Evolutionary conservation across 2,113 vertebrate genomes (phyloP).

Genomic region (Cepphus grylle): DNA sequence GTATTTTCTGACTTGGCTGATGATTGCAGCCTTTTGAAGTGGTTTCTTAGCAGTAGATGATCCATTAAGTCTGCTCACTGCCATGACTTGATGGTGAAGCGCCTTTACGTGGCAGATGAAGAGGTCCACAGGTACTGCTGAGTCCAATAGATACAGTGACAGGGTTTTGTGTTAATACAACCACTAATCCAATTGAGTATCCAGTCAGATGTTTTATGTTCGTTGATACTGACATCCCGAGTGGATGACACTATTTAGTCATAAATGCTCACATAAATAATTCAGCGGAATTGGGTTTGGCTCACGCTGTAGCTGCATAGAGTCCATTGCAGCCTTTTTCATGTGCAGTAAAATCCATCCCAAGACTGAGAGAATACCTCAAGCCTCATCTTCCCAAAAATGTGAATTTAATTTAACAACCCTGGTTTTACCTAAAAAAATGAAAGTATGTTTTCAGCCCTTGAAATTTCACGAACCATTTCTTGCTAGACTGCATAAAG

Average conservation of each 20-base stretch:
- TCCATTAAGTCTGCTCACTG: neutral
- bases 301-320: neutral
- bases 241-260: neutral
- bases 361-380: neutral
- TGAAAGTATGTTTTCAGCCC: neutral
- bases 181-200: neutral
- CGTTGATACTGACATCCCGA: neutral
- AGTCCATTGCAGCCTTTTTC: neutral
- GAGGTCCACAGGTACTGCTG: neutral
- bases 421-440: neutral
- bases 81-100: neutral
- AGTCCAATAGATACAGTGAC: neutral
- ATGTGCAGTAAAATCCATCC: neutral
- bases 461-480: slow-evolving; percentile 13
- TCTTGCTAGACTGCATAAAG: neutral
- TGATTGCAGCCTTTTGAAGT: neutral
- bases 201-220: neutral
- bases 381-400: slow-evolving; percentile 8
- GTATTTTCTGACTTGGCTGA: neutral
- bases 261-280: neutral
- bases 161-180: neutral
- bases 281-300: neutral
- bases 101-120: accelerated
- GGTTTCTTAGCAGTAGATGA: neutral
- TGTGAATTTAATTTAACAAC: slow-evolving; percentile 19